Base-by-base conservation (phyloP, 1,140 invertebrate genomes). In the Fopius arisanus region DNA sequence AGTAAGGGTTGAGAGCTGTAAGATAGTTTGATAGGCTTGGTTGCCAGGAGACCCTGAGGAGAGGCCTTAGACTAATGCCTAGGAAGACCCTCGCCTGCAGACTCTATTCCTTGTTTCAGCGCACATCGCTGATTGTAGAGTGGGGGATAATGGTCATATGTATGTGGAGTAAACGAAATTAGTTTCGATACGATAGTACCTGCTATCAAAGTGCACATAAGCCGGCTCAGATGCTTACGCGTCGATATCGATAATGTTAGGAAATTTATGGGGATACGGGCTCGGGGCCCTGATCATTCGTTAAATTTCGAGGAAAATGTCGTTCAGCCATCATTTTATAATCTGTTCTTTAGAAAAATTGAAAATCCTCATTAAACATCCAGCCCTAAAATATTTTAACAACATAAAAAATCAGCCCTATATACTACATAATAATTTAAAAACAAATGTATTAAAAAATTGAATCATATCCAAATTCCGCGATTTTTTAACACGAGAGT, bases 11-110 rank as follows among this genome's bases (percentile, higher is more conserved):
- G 79, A 83, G 62, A 65, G 62, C 79, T 80, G 80, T 86, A 88
- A 86, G 85, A 87, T 87, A 87, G 86, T 87, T 87, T 87, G 86
- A 88, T 87, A 86, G 85, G 85, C 84, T 87, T 86, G 82, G 84
- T 87, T 88, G 84, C 85, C 85, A 83, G 82, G 84, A 83, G 81
- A 86, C 84, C 81, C 80, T 76, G 77, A 29, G 28, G 33, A 65
- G 81, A 85, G 79, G 82, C 83, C 78, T 84, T 83, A 70, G 69
- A 69, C 78, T 84, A 84, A 86, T 84, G 77, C 82, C 81, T 74
- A 79, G 82, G 82, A 85, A 84, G 81, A 81, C 70, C 72, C 40
- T 12, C 65, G 43, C 37, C 69, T 65, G 14, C 68, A 31, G 59
- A 29, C 68, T 67, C n/a, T 54, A 28, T 41, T 59, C 28, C 65